phyloP scores from a whole-genome alignment of 2,113 vertebrate genomes.

The Rhombomys opimus region DNA sequence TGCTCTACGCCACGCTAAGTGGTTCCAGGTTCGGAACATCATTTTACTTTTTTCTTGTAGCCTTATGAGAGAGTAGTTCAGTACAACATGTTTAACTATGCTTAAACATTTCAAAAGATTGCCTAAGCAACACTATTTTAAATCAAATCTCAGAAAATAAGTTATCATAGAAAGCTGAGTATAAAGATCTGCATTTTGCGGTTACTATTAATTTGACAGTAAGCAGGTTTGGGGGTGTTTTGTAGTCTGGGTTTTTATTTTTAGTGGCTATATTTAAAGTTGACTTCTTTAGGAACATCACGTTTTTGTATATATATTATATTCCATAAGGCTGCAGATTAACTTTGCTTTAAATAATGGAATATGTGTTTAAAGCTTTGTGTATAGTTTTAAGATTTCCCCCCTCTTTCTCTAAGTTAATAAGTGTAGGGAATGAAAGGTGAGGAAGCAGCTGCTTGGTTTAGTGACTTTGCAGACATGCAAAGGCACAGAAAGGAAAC shows the following conservation, averaged over 20 bases:
- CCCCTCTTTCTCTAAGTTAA: constrained; percentile 87
- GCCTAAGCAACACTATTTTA: constrained; percentile 87
- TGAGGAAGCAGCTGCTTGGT: constrained; percentile 93
- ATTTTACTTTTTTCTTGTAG: constrained; percentile 99
- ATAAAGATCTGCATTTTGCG: constrained; percentile 86
- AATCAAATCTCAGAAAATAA: constrained; percentile 86
- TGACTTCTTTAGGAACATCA: constrained; percentile 86
- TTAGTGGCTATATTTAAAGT: constrained; percentile 85
- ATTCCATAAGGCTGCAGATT: constrained; percentile 99
- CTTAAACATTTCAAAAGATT: constrained; percentile 91
- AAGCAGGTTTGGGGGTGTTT: constrained; percentile 72
- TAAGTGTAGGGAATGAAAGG: constrained; percentile 94
- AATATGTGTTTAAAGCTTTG: constrained; percentile 93
- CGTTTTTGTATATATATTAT: constrained; percentile 89
- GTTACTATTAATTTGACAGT: constrained; percentile 85
- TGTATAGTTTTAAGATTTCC: constrained; percentile 92
- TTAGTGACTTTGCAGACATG: constrained; percentile 92
- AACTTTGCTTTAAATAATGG: constrained; percentile 93
- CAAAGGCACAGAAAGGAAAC: constrained; percentile 92
- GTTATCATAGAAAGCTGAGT: constrained; percentile 84
- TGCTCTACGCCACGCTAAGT: constrained; percentile 99
- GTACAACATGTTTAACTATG: constrained; percentile 88
- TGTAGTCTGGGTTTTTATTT: constrained; percentile 79
- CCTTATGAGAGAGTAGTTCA: constrained; percentile 97
- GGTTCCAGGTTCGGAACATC: constrained; percentile 99